Percentiles rank a stretch among this genome's conserved stretches.
These are phyloP conservation scores for Hipposideros armiger DNA, from an alignment of 2,113 vertebrate species.

Conservation along the genomic window DNA sequence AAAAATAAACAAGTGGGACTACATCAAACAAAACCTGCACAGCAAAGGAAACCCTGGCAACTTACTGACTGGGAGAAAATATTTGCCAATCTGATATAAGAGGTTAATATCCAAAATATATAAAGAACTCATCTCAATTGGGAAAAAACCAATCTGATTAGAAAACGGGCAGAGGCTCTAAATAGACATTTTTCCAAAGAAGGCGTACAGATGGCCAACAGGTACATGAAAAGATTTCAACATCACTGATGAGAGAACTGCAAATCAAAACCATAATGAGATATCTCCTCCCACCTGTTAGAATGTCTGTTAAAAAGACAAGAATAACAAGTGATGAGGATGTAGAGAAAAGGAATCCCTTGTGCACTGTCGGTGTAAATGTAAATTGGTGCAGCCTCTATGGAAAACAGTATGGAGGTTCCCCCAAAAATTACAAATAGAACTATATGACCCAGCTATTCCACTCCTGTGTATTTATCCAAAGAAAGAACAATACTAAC, in stretches of 20 bases:
- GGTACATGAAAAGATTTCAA: neutral
- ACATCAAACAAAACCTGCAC: neutral
- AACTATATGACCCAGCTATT: neutral
- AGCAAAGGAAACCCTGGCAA: neutral
- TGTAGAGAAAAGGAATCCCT: neutral
- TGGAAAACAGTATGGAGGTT: neutral
- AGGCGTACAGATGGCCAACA: neutral
- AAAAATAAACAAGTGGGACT: neutral
- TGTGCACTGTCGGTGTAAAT: neutral
- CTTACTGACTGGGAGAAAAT: neutral
- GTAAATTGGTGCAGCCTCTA: neutral
- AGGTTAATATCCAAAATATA: neutral
- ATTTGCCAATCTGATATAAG: neutral
- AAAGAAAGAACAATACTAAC: neutral
- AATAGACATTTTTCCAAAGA: neutral
- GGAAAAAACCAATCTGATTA: neutral
- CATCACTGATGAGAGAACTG: neutral
- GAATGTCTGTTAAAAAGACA: neutral
- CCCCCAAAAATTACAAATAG: neutral
- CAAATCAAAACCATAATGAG: neutral
- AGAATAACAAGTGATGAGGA: neutral
- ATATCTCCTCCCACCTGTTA: neutral
- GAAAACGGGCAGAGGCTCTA: neutral
- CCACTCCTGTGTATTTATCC: neutral
- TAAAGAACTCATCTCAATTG: neutral